Conservation (phyloP, 1,140 invertebrate genomes). For the Cydia pomonella region DNA sequence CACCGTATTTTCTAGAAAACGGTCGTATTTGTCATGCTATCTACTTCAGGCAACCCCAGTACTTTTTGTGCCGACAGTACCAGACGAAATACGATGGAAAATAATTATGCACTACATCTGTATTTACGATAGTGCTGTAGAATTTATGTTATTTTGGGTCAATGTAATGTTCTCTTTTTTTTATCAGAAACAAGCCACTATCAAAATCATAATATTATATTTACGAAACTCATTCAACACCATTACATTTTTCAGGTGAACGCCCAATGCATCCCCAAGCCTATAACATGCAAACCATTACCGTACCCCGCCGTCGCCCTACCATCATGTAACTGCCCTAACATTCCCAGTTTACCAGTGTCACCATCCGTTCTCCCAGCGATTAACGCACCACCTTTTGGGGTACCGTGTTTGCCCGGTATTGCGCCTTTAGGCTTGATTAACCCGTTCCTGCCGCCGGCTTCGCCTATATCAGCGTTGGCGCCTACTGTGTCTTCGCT, state of each 20-base stretch:
- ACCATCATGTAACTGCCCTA: constrained; percentile 15
- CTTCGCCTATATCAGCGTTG: constrained; percentile 47
- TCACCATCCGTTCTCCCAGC: background rate
- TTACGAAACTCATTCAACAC: background rate
- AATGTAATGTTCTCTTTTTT: too few species aligned
- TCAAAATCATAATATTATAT: too few species aligned
- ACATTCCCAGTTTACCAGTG: background rate
- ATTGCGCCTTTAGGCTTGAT: constrained; percentile 34
- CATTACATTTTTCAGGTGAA: background rate
- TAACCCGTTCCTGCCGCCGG: constrained; percentile 44
- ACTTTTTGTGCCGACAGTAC: too few species aligned
- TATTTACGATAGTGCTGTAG: too few species aligned
- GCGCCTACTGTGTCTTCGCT: constrained; percentile 41
- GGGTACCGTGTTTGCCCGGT: background rate
- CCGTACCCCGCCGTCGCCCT: constrained; percentile 12
- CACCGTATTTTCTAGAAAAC: too few species aligned
- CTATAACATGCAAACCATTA: background rate
- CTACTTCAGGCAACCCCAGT: too few species aligned
- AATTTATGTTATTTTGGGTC: too few species aligned
- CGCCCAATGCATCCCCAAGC: background rate
- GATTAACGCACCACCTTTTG: constrained; percentile 10
- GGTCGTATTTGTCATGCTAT: too few species aligned
- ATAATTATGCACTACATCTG: too few species aligned
- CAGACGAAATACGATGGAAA: too few species aligned
- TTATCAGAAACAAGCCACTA: too few species aligned